Evolutionary conservation across 2,888 invertebrate species (phyloP), one percentile per base, ranked within the genome.

Genomic region (Rhagonycha fulva): DNA sequence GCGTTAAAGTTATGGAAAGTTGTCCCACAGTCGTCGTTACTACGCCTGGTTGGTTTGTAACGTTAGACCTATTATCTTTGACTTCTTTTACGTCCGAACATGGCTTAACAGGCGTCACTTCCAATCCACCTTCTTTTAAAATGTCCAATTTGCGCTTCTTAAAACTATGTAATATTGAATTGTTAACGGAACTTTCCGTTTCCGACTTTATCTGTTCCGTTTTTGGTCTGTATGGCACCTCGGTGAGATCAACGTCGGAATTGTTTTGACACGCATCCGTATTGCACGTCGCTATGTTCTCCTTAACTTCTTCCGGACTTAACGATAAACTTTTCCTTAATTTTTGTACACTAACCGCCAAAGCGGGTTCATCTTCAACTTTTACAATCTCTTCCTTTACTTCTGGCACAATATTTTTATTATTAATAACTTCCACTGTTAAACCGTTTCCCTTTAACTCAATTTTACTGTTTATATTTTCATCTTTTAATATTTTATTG

Each of bases 91-190:
- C 32, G 24, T 78, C 76, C 12, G 14, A 62, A 12, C 14, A 28
- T 12, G 74, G 74, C 66, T 76, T 74, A 28, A 79, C 86, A 78
- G 28, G 92, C 0, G 94, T 94, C 1, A 94, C 94, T 84, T 94
- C 94, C 4, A 94, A 87, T 0, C 94, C 94, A 12, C 94, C 91
- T 82, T 94, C 93, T 75, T 93, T 92, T 61, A 95, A 88, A 63
- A 94, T 94, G 80, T 94, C 94, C 9, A 94, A 88, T 83, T 94
- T 94, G 79, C 92, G 91, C 82, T 90, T 91, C 86, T 93, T 94
- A 79, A 93, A 91, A 76, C 87, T 88, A 60, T 87, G 87, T 81
- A 88, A 85, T 75, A 88, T 85, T 60, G 87, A 72, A 62, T 70
- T 81, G 70, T 79, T 80, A 72, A 83, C 81, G 24, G 78, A 79